Base-by-base conservation (phyloP, 2,113 vertebrate species). In the Brachypteracias leptosomus region DNA sequence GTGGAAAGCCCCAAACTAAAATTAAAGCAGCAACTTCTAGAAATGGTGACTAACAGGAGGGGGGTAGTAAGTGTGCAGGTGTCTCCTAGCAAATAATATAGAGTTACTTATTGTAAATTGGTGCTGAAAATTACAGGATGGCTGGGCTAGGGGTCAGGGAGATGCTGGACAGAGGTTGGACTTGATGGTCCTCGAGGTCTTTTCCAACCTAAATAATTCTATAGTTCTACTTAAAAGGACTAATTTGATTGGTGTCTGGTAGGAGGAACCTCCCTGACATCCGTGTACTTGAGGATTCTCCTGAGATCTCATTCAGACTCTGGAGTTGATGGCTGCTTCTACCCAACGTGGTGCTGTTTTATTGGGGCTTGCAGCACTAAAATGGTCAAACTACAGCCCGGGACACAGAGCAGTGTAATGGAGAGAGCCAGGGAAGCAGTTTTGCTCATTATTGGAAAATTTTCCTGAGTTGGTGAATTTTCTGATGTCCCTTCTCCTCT, bases 241-340 rank as follows among this genome's bases (percentile, higher is more conserved):
- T 0, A 1, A 42, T 74, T 26, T 33, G 36, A 8, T 57, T 75
- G 38, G 31, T 75, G n/a, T 26, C 21, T 46, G 42, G 1, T 7
- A 9, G 38, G 59, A 65, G 70, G 73, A 77, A 38, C n/a, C 46
- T 46, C 3, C 22, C 13, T 15, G 44, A 3, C 0, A 3, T 35
- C 28, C 0, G 0, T 8, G 52, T 20, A 13, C 52, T 47, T n/a
- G 7, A 15, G 63, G 40, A 11, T 40, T 67, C 40, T 38, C 16
- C 66, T 26, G 11, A 40, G 67, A 29, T 57, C 33, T 38, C 24
- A 3, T n/a, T 74, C 46, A n/a, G 70, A 13, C 67, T 40, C 16
- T 2, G 74, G 25, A 14, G 58, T 9, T 2, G 13, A 12, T 36
- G 70, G 44, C 19, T 35, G 36, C 36, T 73, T 58, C 44, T 65